phyloP scores from a whole-genome alignment of 1,140 invertebrate genomes.

The Drosophila bifasciata region DNA sequence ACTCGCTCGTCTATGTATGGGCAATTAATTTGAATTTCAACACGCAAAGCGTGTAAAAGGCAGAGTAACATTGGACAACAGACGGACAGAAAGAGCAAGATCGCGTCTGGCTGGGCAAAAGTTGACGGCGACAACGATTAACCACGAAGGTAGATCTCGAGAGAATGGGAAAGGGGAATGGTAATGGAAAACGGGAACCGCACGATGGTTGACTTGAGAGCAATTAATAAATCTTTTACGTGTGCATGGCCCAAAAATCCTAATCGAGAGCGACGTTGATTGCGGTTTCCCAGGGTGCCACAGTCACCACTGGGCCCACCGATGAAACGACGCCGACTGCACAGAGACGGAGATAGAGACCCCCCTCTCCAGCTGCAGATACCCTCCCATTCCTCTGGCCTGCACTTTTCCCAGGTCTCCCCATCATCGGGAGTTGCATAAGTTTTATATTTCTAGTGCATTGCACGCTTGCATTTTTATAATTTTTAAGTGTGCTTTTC shows the following conservation, averaged over 20 bases:
- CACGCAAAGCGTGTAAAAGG: constrained; percentile 80
- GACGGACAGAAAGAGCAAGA: constrained; percentile 29
- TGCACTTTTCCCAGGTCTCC: too few species aligned
- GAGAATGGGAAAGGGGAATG: not conserved
- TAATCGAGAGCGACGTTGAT: constrained; percentile 74
- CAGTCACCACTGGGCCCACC: constrained; percentile 5
- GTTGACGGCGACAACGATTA: constrained; percentile 56
- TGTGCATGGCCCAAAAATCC: constrained; percentile 55
- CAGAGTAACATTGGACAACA: constrained; percentile 31
- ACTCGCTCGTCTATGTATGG: constrained; percentile 35
- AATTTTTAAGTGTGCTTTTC: constrained; percentile 42
- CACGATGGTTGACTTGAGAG: constrained; percentile 47
- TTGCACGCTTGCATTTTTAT: constrained; percentile 54
- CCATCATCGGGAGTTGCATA: constrained; percentile 51
- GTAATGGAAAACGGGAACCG: constrained; percentile 1
- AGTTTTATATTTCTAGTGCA: constrained; percentile 55
- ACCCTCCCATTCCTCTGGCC: constrained; percentile 6
- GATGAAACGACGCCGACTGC: constrained; percentile 45
- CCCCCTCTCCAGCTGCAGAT: constrained; percentile 8
- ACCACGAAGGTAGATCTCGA: constrained; percentile 24
- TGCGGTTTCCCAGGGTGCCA: constrained; percentile 71
- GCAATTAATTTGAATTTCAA: constrained; percentile 82
- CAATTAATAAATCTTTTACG: constrained; percentile 75
- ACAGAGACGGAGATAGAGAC: not conserved
- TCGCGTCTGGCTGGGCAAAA: constrained; percentile 30